Conservation (phyloP, 2,113 vertebrate genomes). For the Apus apus region DNA sequence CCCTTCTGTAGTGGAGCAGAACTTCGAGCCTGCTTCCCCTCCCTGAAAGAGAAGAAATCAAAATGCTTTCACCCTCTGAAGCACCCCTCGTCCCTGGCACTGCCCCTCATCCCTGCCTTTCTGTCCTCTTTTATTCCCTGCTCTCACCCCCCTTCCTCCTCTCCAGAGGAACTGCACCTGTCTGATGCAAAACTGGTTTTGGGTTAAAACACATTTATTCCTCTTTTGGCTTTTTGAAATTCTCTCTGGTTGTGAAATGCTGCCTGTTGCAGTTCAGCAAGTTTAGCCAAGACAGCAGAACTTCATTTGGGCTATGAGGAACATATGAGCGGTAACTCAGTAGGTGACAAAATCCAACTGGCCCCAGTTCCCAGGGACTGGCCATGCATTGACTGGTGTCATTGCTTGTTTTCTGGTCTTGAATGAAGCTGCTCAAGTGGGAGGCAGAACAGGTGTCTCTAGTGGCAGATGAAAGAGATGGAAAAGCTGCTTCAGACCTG, state of each 20-base stretch:
- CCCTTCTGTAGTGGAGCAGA: accelerated
- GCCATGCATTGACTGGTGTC: accelerated
- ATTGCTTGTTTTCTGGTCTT: background rate
- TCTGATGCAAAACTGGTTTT: background rate
- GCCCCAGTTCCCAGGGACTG: background rate
- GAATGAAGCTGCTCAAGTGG: background rate
- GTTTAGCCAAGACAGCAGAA: background rate
- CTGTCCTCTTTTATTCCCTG: background rate
- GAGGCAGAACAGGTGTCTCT: background rate
- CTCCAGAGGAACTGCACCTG: background rate
- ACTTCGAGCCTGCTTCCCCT: background rate
- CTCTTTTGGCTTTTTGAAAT: background rate
- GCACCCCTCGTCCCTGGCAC: accelerated
- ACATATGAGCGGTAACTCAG: background rate
- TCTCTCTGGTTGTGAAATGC: background rate
- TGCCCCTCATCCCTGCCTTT: accelerated
- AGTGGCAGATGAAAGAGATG: background rate
- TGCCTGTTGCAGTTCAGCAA: background rate
- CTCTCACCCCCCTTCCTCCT: background rate
- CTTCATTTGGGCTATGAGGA: background rate
- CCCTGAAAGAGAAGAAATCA: background rate
- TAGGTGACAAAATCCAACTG: background rate
- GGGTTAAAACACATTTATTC: background rate
- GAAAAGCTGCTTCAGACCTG: background rate
- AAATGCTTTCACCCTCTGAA: background rate